A percentile compares a stretch with the other conserved stretches of the same genome.
Evolutionary conservation across 2,888 invertebrate species (phyloP).

Genomic region (Drosophila robusta): DNA sequence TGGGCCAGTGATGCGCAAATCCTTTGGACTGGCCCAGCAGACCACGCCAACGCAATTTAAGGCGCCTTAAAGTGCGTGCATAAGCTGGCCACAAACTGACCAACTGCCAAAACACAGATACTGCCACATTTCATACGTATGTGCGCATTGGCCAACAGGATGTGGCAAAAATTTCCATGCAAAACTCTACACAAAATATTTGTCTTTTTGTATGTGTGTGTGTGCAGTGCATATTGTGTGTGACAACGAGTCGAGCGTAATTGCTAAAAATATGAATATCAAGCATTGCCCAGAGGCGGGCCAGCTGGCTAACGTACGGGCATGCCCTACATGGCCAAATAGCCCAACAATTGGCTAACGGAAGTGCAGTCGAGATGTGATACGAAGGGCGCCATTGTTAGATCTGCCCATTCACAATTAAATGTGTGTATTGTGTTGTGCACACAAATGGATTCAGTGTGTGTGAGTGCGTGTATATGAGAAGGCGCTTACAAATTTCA

Average conservation of each 20-base stretch:
- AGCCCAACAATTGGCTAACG: slow-evolving; percentile 6
- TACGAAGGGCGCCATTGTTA: slow-evolving; percentile 26
- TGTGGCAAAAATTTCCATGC: slow-evolving; percentile 19
- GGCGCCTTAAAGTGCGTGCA: slow-evolving; percentile 5
- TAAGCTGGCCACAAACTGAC: not conserved
- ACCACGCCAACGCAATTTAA: slow-evolving; percentile 26
- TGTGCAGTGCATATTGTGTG: slow-evolving; percentile 2
- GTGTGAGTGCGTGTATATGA: not conserved
- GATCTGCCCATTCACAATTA: slow-evolving; percentile 10
- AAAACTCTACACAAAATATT: not conserved
- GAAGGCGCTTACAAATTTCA: slow-evolving; percentile 12
- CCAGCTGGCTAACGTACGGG: slow-evolving; percentile 10
- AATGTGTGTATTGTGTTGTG: slow-evolving; percentile 9
- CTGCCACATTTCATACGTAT: slow-evolving; percentile 13
- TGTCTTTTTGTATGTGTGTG: slow-evolving; percentile 1
- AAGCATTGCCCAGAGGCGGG: not conserved
- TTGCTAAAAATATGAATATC: slow-evolving; percentile 43
- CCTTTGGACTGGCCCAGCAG: slow-evolving; percentile 7
- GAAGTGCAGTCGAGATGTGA: slow-evolving; percentile 25
- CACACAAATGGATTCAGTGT: not conserved
- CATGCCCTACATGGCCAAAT: slow-evolving; percentile 3
- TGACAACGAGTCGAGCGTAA: slow-evolving; percentile 9
- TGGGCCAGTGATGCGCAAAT: too few species aligned
- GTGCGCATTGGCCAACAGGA: slow-evolving; percentile 17
- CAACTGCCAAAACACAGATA: slow-evolving; percentile 19